Percentiles rank a stretch among this genome's conserved stretches.
phyloP scores from a whole-genome alignment of 1,140 invertebrate genomes.

The Zaprionus inermis region DNA sequence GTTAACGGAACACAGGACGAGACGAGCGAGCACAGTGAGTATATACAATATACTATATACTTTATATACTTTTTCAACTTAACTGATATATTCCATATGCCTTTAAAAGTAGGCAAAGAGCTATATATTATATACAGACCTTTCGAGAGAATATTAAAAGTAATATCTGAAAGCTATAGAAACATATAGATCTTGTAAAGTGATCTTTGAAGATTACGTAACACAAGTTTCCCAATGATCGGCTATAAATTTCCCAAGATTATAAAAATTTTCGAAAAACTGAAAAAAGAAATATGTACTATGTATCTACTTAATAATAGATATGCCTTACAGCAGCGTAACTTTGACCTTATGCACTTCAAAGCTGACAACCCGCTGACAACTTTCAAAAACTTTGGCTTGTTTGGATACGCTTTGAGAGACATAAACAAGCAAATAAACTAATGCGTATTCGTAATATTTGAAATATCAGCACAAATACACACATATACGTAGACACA shows the following conservation, averaged over 20 bases:
- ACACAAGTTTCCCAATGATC: background rate
- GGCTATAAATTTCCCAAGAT: background rate
- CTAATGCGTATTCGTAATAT: conserved; percentile 67
- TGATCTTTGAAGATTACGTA: background rate
- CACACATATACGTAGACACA: conserved; percentile 10
- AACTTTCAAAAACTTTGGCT: conserved; percentile 9
- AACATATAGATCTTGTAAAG: background rate
- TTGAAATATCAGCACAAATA: conserved; percentile 57
- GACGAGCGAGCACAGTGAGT: conserved; percentile 92
- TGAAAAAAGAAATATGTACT: background rate
- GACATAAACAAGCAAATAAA: conserved; percentile 74
- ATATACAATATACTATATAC: background rate
- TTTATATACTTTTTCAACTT: no score
- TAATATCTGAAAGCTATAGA: background rate
- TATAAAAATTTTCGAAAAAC: background rate
- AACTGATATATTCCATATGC: no score
- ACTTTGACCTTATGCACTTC: conserved; percentile 48
- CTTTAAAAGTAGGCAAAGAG: no score
- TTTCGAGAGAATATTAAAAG: no score
- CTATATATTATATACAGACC: no score
- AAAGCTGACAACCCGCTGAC: conserved; percentile 36
- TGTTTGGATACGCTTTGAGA: conserved; percentile 40
- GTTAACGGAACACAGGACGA: conserved; percentile 91
- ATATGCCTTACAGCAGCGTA: conserved; percentile 34
- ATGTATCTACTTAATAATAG: background rate